Base-by-base conservation (phyloP, 2,888 invertebrate genomes). In the Terebella lapidaria region DNA sequence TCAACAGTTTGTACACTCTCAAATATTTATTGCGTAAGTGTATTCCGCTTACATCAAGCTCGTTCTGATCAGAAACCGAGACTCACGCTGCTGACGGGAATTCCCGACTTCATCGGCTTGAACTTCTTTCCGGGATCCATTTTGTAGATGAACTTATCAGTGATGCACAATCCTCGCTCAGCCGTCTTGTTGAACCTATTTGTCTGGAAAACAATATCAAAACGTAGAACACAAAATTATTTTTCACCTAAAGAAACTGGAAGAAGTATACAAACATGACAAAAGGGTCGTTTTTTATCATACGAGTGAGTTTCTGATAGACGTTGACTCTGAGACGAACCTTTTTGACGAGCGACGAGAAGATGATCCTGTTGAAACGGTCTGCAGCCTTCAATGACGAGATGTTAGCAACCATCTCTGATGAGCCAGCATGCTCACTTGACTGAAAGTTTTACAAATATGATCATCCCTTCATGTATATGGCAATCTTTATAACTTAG, bases 121-220 rank as follows among this genome's bases (percentile, higher is more conserved):
- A 93, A 95, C 57, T 80, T 80, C 74, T 90, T 93, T 70, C 86
- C 83, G 1, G 87, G 86, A 73, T 95, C 94, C 70, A 96, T 83
- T 78, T 95, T 95, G 82, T 89, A 94, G 68, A 96, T 86, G 30
- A 86, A 87, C 25, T 85, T 84, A 69, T 94, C 93, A 0, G 94
- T 94, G 64, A 96, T 83, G 29, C 94, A 85, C 66, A 96, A 82
- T n/a, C 91, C 92, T 59, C 96, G 85, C 78, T 93, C 92, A 0
- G 93, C 90, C 75, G 87, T 85, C 80, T 91, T 91, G 82, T 89
- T 89, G 82, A 84, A 86, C 67, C 84, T 84, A 75, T 87, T 88
- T 28, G 63, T 58, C 63, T 63, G 52, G 26, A 52, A 49, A 5
- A 54, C 20, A 49, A 35, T n/a, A 10, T n/a, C n/a, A n/a, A n/a